phyloP scores from a whole-genome alignment of 2,797 vertebrate genomes.

The Gadopsis marmoratus region DNA sequence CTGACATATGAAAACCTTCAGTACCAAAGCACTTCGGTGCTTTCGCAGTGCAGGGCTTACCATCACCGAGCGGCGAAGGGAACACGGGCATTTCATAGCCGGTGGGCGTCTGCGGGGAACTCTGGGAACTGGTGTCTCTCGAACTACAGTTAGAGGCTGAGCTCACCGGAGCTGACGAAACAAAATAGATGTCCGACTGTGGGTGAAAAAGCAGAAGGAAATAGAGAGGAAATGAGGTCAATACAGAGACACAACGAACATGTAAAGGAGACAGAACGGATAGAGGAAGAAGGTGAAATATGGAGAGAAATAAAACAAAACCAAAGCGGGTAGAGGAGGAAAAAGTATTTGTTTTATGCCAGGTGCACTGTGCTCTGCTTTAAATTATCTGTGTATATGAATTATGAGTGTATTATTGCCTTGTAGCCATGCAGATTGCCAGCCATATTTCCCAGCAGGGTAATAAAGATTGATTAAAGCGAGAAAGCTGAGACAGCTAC shows the following conservation, averaged over 20 bases:
- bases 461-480: slow-evolving; percentile 71
- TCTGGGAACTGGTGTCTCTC: slow-evolving; percentile 91
- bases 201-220: slow-evolving; percentile 63
- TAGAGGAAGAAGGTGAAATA: slow-evolving; percentile 11
- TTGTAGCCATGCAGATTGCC: slow-evolving; percentile 57
- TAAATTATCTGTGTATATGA: slow-evolving; percentile 57
- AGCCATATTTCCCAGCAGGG: slow-evolving; percentile 65
- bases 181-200: slow-evolving; percentile 98
- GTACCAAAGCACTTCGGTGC: neutral
- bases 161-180: slow-evolving; percentile 89
- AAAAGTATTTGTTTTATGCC: slow-evolving; percentile 26
- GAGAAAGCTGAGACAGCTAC: slow-evolving; percentile 61
- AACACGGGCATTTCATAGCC: slow-evolving; percentile 91
- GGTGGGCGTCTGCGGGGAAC: slow-evolving; percentile 93
- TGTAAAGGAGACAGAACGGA: neutral
- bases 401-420: slow-evolving; percentile 61
- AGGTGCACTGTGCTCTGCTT: slow-evolving; percentile 41
- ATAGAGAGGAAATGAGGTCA: slow-evolving; percentile 8
- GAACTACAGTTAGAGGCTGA: slow-evolving; percentile 92
- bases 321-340: neutral
- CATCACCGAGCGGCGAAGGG: slow-evolving; percentile 90
- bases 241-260: slow-evolving; percentile 7
- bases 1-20: slow-evolving; percentile 40
- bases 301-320: neutral
- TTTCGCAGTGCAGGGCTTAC: slow-evolving; percentile 78